Evolutionary conservation across 2,888 invertebrate species (phyloP).

Genomic region (Piscicola geometra): DNA sequence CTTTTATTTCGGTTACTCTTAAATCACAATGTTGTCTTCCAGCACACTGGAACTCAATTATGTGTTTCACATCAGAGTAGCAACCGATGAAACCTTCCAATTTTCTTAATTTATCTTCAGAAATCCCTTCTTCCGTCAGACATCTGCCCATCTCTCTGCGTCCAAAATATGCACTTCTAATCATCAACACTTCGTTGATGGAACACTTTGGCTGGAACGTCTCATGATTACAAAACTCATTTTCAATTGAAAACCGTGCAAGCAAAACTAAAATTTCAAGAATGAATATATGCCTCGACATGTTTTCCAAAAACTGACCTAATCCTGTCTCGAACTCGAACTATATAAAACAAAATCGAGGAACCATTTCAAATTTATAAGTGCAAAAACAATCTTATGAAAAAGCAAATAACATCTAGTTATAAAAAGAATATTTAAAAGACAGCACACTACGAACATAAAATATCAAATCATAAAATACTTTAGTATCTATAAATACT

Average conservation of each 20-base stretch:
- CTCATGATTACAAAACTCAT: not conserved
- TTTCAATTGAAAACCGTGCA: not conserved
- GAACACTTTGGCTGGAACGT: conserved; percentile 17
- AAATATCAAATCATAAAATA: too few species aligned
- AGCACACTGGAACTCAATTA: not conserved
- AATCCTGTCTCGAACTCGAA: too few species aligned
- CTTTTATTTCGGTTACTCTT: not conserved
- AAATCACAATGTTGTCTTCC: conserved; percentile 21
- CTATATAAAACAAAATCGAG: not conserved
- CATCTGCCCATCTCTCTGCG: conserved; percentile 8
- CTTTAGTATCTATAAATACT: too few species aligned
- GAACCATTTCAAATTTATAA: not conserved
- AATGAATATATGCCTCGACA: too few species aligned
- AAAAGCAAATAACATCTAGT: too few species aligned
- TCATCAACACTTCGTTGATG: conserved; percentile 15
- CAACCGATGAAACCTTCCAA: conserved; percentile 20
- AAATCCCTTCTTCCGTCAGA: conserved; percentile 11
- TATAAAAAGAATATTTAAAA: too few species aligned
- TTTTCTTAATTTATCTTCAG: not conserved
- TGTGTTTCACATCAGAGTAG: conserved; percentile 14
- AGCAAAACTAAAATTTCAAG: not conserved
- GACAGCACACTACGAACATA: too few species aligned
- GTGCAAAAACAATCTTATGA: too few species aligned
- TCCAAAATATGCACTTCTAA: conserved; percentile 14
- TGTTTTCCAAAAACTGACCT: too few species aligned